Base-by-base conservation (phyloP, 2,797 vertebrate genomes). In the Siniperca obscura region DNA sequence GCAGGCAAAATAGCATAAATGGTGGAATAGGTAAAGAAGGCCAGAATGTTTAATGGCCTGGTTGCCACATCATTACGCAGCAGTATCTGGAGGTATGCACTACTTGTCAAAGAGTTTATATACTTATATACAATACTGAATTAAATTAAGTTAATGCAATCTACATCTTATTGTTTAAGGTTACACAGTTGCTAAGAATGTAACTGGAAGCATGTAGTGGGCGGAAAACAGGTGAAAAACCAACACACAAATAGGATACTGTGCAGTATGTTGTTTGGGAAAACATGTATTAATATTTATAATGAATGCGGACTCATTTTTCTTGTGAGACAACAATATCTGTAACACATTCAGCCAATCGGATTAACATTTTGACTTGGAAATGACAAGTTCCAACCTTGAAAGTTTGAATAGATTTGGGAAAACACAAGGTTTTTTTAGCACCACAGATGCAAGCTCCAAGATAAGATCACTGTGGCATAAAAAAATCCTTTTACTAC, bases 1-100 rank as follows among this genome's bases (percentile, higher is more conserved):
- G 90, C 38, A 46, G 68, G 34, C 9, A 81, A 76, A 76, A 80
- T 1, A 68, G 3, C 5, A 83, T 2, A 78, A 36, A 68, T 46
- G 1, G 19, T 70, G 4, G 22, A 61, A 46, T 22, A 75, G 7
- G n/a, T 64, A 8, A 52, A 74, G 10, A 64, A 10, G 5, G 30
- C 27, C 4, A 11, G 7, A 21, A 36, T 44, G 17, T 17, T 52
- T 7, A 66, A 77, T 27, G 55, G 8, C 12, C 40, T 61, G 7
- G 19, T 34, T 70, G 3, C 4, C 3, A 3, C 7, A 44, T 59
- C 4, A 25, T n/a, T 57, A 22, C 50, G 16, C 13, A 42, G 36
- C 17, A 53, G 38, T 30, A 61, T 44, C 10, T 70, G 4, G 27
- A 75, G 11, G 10, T 60, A 34, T 7, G 2, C 12, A 65, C 11